phyloP scores from a whole-genome alignment of 2,888 invertebrate genomes.

The Camptogramma bilineatum region DNA sequence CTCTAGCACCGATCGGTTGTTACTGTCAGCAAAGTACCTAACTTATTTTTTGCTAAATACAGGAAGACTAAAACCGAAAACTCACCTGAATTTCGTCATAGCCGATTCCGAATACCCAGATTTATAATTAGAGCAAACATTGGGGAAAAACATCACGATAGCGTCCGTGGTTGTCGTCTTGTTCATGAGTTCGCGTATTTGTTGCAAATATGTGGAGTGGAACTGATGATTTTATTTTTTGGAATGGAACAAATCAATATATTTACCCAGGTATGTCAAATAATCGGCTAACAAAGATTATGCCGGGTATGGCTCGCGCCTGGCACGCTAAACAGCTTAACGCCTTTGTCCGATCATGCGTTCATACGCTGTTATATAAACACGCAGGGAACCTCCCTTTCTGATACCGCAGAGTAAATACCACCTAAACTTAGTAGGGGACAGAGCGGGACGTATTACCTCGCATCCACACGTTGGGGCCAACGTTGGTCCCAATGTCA shows the following conservation, averaged over 20 bases:
- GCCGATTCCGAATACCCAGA: too few relatives aligned
- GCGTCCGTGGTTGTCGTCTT: background rate
- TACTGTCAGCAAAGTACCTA: background rate
- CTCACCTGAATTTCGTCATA: background rate
- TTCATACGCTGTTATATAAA: slow-evolving; percentile 36
- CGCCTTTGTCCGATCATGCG: slow-evolving; percentile 35
- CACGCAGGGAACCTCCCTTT: slow-evolving; percentile 37
- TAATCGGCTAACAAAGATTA: slow-evolving; percentile 23
- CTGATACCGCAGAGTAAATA: slow-evolving; percentile 5
- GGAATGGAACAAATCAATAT: slow-evolving; percentile 20
- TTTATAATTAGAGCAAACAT: too few relatives aligned
- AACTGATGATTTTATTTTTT: background rate
- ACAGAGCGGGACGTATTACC: background rate
- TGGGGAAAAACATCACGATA: background rate
- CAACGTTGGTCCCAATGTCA: too few relatives aligned
- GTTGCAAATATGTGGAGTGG: background rate
- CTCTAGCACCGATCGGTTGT: background rate
- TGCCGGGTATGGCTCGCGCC: slow-evolving; percentile 21
- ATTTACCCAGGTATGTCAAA: slow-evolving; percentile 16
- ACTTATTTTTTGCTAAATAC: slow-evolving; percentile 2
- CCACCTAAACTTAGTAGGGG: background rate
- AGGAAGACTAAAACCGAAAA: background rate
- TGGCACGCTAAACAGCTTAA: slow-evolving; percentile 33
- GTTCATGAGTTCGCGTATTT: background rate
- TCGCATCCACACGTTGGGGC: too few relatives aligned